Evolutionary conservation across 2,797 vertebrate species (phyloP).

Genomic region (Pipistrellus nathusii): DNA sequence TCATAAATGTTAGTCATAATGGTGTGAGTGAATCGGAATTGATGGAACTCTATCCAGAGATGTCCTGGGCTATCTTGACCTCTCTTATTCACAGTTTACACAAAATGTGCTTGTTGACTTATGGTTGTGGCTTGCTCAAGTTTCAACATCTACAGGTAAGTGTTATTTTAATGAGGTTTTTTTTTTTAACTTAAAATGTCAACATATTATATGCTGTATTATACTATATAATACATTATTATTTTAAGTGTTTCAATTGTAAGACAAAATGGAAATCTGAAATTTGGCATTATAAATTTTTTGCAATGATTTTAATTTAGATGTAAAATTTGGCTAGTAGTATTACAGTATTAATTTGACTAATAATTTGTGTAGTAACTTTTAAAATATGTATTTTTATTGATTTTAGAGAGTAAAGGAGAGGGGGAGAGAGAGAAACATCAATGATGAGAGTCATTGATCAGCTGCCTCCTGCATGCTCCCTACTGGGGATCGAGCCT

Average conservation of each 20-base stretch:
- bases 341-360: neutral
- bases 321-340: neutral
- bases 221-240: neutral
- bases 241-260: conserved; percentile 51
- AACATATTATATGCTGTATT: neutral
- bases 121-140: conserved; percentile 94
- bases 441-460: too few species aligned
- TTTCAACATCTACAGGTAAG: conserved; percentile 96
- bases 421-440: too few species aligned
- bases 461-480: too few species aligned
- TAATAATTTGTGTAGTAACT: neutral
- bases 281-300: neutral
- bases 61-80: conserved; percentile 91
- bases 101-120: conserved; percentile 92
- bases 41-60: conserved; percentile 93
- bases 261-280: conserved; percentile 51
- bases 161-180: neutral
- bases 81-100: conserved; percentile 91
- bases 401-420: too few species aligned
- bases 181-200: neutral
- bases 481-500: too few species aligned
- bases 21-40: conserved; percentile 96
- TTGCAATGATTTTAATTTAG: neutral
- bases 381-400: neutral
- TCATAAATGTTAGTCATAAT: conserved; percentile 95